Evolutionary conservation across 2,113 vertebrate species (phyloP).

Genomic region (Ardeotis arabs): DNA sequence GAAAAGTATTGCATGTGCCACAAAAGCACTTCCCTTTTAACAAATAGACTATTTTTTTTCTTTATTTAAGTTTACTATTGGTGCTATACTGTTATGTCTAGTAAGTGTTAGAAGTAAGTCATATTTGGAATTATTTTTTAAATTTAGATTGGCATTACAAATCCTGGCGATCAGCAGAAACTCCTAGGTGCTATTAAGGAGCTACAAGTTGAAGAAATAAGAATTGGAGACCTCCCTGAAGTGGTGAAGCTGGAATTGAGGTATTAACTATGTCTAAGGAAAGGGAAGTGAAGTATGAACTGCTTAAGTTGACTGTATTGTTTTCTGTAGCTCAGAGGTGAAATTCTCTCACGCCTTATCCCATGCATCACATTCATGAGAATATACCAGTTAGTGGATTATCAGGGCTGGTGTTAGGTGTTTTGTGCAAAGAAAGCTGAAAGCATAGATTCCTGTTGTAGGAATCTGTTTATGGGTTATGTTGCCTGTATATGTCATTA

Average conservation of each 20-base stretch:
- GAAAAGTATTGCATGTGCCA: not conserved
- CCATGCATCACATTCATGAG: not conserved
- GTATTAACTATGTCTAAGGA: constrained; percentile 59
- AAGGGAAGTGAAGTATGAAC: not conserved
- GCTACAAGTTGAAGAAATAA: constrained; percentile 81
- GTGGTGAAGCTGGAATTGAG: constrained; percentile 80
- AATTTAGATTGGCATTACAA: constrained; percentile 84
- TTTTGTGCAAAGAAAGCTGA: not conserved
- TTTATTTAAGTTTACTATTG: not conserved
- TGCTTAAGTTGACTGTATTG: not conserved
- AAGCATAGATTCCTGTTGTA: not conserved
- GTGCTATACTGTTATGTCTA: not conserved
- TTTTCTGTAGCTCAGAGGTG: not conserved
- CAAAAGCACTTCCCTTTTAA: not conserved
- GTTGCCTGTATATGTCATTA: not conserved
- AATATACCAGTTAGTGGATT: not conserved
- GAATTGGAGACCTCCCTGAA: constrained; percentile 76
- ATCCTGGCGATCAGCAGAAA: constrained; percentile 83
- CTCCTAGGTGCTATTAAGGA: constrained; percentile 80
- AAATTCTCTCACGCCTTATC: not conserved
- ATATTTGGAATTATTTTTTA: not conserved
- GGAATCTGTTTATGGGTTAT: not conserved
- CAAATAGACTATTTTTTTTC: not conserved
- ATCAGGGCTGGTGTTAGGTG: not conserved
- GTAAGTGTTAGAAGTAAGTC: not conserved